Evolutionary conservation across 2,113 vertebrate species (phyloP).

Genomic region (Tragelaphus strepsiceros): DNA sequence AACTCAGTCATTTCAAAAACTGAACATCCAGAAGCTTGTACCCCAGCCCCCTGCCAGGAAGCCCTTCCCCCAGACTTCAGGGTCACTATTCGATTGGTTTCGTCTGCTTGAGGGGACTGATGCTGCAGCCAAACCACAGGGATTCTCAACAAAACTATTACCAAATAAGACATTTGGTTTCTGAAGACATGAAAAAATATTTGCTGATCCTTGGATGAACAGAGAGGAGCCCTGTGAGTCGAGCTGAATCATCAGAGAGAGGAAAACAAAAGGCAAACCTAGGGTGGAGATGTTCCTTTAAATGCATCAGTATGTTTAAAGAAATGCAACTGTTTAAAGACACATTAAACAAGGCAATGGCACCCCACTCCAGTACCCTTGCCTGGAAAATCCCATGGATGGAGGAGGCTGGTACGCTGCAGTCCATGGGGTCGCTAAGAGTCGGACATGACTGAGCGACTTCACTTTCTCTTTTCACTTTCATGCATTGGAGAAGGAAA

Average conservation of each 20-base stretch:
- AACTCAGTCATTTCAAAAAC: not conserved
- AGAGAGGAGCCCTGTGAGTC: constrained; percentile 51
- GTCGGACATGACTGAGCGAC: no score
- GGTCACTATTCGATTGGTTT: not conserved
- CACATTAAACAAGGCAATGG: no score
- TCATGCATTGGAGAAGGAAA: no score
- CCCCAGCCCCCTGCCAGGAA: not conserved
- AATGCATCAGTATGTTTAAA: constrained; percentile 31
- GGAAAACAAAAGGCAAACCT: not conserved
- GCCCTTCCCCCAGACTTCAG: not conserved
- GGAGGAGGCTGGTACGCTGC: no score
- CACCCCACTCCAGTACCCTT: no score
- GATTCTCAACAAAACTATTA: constrained; percentile 28
- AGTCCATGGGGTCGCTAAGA: no score
- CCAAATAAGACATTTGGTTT: constrained; percentile 49
- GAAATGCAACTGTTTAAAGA: not conserved
- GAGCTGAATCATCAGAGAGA: constrained; percentile 48
- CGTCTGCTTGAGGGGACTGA: constrained; percentile 26
- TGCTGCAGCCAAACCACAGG: constrained; percentile 19
- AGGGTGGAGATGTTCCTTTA: not conserved
- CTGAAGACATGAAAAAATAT: constrained; percentile 63
- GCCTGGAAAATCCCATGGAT: no score
- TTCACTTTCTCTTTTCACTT: no score
- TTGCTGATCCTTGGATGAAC: constrained; percentile 66
- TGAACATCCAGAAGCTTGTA: not conserved